Conservation (phyloP, 2,888 invertebrate genomes). For the Vannuccia rotundouncinata region DNA sequence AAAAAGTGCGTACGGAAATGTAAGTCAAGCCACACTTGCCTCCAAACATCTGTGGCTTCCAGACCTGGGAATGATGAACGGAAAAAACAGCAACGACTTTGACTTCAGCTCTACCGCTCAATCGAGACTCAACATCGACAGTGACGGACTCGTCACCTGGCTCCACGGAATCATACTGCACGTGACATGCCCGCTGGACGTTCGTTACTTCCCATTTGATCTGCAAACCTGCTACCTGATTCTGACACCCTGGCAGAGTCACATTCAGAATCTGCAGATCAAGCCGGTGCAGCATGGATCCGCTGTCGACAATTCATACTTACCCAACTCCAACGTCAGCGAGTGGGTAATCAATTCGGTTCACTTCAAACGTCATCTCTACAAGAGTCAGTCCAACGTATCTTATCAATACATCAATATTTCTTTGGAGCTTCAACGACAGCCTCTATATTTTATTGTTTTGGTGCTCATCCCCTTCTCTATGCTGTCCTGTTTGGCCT, state of each 20-base stretch:
- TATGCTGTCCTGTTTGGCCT: constrained; percentile 37
- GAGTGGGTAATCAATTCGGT: constrained; percentile 35
- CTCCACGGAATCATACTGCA: constrained; percentile 33
- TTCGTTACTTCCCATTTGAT: constrained; percentile 36
- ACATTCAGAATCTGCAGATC: constrained; percentile 20
- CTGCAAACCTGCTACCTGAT: constrained; percentile 31
- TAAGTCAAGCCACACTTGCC: constrained; percentile 8
- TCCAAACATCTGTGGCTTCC: constrained; percentile 37
- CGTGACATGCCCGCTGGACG: constrained; percentile 35
- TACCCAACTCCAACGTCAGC: constrained; percentile 36
- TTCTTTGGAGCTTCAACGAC: constrained; percentile 27
- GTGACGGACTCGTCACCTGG: constrained; percentile 29
- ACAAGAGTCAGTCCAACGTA: constrained; percentile 31
- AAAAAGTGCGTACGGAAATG: not conserved
- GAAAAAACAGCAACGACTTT: constrained; percentile 28
- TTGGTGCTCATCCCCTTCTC: constrained; percentile 36
- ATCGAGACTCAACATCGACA: constrained; percentile 29
- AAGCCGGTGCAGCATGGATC: constrained; percentile 28
- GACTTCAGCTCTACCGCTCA: constrained; percentile 31
- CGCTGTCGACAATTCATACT: constrained; percentile 34
- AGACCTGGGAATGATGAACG: constrained; percentile 34
- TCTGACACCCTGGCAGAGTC: constrained; percentile 35
- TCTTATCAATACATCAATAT: constrained; percentile 33
- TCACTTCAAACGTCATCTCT: constrained; percentile 20
- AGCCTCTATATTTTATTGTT: constrained; percentile 37